phyloP scores from a whole-genome alignment of 1,140 invertebrate species.

The Dreissena rostriformis region DNA sequence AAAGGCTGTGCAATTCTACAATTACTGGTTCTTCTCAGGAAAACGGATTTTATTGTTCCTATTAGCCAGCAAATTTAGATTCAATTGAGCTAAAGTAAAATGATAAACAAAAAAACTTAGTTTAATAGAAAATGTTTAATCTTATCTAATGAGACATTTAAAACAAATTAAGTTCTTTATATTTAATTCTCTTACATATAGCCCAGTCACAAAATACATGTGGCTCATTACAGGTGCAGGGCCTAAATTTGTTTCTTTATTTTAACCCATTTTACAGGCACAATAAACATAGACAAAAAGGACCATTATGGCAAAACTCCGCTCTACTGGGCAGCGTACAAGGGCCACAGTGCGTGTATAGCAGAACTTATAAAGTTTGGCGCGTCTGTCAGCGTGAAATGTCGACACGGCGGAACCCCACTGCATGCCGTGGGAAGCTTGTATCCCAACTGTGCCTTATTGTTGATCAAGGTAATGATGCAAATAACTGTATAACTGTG shows the following conservation, averaged over 20 bases:
- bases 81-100: too few relatives aligned
- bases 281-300: constrained; percentile 64
- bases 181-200: not conserved
- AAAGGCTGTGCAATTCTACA: too few relatives aligned
- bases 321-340: constrained; percentile 70
- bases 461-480: constrained; percentile 65
- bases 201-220: not conserved
- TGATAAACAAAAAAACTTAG: too few relatives aligned
- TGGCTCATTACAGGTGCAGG: not conserved
- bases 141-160: too few relatives aligned
- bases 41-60: too few relatives aligned
- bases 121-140: too few relatives aligned
- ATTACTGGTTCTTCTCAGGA: too few relatives aligned
- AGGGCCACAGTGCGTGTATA: constrained; percentile 65
- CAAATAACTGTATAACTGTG: too few relatives aligned
- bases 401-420: constrained; percentile 69
- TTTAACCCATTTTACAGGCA: constrained; percentile 54
- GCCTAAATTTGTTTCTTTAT: not conserved
- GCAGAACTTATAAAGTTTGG: constrained; percentile 68
- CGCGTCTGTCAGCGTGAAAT: constrained; percentile 65
- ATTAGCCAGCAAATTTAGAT: too few relatives aligned
- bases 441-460: constrained; percentile 70
- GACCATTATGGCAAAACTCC: constrained; percentile 72
- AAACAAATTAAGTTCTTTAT: constrained; percentile 5
- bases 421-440: constrained; percentile 68